A percentile compares a stretch with the other conserved stretches of the same genome.
Conservation (phyloP, 2,888 invertebrate genomes). For the Drosophila prolongata region DNA sequence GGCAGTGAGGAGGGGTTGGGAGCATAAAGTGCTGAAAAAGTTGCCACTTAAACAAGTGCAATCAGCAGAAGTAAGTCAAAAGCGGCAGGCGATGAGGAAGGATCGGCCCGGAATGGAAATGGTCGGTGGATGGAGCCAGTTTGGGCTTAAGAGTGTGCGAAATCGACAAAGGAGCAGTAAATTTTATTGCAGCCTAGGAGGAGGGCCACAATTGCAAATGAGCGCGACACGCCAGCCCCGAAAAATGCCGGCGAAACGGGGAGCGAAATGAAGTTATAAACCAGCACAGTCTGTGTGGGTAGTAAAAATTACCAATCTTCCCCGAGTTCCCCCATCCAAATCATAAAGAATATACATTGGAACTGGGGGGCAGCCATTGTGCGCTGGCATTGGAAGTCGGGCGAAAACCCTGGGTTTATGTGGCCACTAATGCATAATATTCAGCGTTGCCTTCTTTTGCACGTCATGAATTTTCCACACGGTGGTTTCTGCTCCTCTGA, state of each 20-base stretch:
- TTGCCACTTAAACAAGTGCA: conserved; percentile 74
- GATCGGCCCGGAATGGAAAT: conserved; percentile 28
- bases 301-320: conserved; percentile 47
- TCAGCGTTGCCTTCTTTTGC: conserved; percentile 64
- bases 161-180: conserved; percentile 72
- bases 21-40: conserved; percentile 46
- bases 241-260: conserved; percentile 24
- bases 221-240: conserved; percentile 64
- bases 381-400: conserved; percentile 19
- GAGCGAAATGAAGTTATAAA: conserved; percentile 72
- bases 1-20: conserved; percentile 16
- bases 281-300: conserved; percentile 56
- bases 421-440: conserved; percentile 72
- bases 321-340: conserved; percentile 29
- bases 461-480: conserved; percentile 74
- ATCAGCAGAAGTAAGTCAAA: conserved; percentile 72
- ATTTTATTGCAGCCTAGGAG: conserved; percentile 64
- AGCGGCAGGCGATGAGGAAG: conserved; percentile 37
- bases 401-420: conserved; percentile 17
- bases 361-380: conserved; percentile 26
- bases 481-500: conserved; percentile 23
- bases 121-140: conserved; percentile 21
- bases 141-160: conserved; percentile 63
- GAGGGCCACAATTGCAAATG: conserved; percentile 64
- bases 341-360: conserved; percentile 57